Percentiles rank a stretch among this genome's conserved stretches.
These are phyloP conservation scores for Leptoclinus maculatus DNA, from an alignment of 2,797 vertebrate species.

Conservation along the genomic window DNA sequence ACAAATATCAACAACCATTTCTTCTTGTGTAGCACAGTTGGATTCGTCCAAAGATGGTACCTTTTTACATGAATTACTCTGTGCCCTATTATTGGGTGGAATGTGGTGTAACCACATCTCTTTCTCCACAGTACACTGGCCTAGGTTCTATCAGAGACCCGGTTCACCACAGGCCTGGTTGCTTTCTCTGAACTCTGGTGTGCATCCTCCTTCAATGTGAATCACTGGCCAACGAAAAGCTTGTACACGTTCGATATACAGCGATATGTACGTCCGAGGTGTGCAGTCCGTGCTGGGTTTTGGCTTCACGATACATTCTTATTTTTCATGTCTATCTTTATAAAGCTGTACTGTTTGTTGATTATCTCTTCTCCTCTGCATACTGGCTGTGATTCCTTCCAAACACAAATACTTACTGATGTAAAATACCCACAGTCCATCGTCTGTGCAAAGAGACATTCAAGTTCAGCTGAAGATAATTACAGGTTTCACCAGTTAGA, in stretches of 20 bases:
- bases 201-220: neutral
- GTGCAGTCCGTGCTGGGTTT: neutral
- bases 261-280: neutral
- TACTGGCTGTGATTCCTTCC: neutral
- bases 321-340: neutral
- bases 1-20: slow-evolving; percentile 13
- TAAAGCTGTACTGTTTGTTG: neutral
- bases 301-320: neutral
- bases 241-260: too few relatives aligned
- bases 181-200: slow-evolving; percentile 26
- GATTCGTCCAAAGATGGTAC: neutral
- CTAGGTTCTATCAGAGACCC: neutral
- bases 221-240: neutral
- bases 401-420: neutral
- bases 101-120: neutral
- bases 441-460: neutral
- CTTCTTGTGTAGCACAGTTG: slow-evolving; percentile 3
- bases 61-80: neutral
- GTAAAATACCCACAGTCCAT: neutral
- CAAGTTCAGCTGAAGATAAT: neutral
- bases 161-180: neutral
- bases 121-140: neutral
- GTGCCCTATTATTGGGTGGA: neutral
- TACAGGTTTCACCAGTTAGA: neutral
- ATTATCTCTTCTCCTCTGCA: neutral